Evolutionary conservation across 2,113 vertebrate genomes (phyloP), one percentile per base, ranked within the genome.

Genomic region (Cottus gobio): DNA sequence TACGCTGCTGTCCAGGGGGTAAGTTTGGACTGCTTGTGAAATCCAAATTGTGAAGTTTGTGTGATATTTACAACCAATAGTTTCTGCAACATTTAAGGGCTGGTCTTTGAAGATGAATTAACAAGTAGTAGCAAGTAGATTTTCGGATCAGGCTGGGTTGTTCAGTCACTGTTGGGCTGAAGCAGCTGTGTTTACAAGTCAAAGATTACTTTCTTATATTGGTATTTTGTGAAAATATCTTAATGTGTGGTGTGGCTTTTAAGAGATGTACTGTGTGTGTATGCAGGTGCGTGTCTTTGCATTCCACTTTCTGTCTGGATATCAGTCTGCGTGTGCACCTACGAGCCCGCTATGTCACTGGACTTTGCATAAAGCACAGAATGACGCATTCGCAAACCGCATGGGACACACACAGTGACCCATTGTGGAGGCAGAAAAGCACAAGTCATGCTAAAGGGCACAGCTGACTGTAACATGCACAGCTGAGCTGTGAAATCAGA

Each of bases 381-480:
- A 24, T 78, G 82, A 86, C 7, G 71, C 76, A 79, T 71, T 73
- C 3, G 12, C 46, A 39, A 81, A 67, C 22, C 69, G 71, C 46
- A 80, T n/a, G 64, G 73, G 63, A 50, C 71, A 87, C 62, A 89
- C 83, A 90, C 73, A 83, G 85, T 77, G 81, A 87, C 69, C 85
- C 79, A 89, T 85, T 90, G 85, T 87, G 58, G 56, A 80, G 57
- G 67, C 68, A 74, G 83, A 77, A 86, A 72, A 87, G 85, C 84
- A 91, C 91, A 89, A 86, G 86, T 75, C 77, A 60, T 79, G 85
- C 86, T 90, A 83, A 85, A 71, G 80, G 86, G 80, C 79, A 87
- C 63, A 72, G 67, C 67, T 79, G 79, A 88, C 73, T 76, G 42
- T 42, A 79, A 76, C 67, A 67, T 84, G 77, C 52, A 73, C 48